A percentile compares a stretch with the other conserved stretches of the same genome.
Evolutionary conservation across 2,113 vertebrate genomes (phyloP).

Genomic region (Gorsachius goisagi): DNA sequence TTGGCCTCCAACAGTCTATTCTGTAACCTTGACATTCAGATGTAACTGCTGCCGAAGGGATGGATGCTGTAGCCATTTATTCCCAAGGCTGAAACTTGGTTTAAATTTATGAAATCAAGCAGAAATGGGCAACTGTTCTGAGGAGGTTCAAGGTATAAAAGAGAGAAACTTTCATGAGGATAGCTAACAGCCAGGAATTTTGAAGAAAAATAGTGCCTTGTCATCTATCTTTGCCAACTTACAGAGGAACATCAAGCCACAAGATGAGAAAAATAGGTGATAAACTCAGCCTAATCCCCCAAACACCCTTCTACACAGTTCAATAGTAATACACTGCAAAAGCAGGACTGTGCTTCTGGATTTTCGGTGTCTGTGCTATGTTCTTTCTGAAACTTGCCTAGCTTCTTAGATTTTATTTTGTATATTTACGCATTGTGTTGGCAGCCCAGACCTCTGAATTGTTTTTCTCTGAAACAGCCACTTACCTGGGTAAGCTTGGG

Average conservation of each 20-base stretch:
- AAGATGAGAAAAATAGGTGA: not conserved
- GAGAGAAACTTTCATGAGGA: not conserved
- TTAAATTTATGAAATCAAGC: not conserved
- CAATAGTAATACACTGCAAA: not conserved
- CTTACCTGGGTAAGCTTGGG: slow-evolving; percentile 80
- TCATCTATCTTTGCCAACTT: not conserved
- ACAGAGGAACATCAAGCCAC: not conserved
- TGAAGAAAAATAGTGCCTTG: not conserved
- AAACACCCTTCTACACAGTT: not conserved
- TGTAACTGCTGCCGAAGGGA: not conserved
- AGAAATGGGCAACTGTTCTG: not conserved
- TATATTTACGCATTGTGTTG: not conserved
- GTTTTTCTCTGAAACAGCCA: not conserved
- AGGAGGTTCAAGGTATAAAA: not conserved
- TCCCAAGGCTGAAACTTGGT: not conserved
- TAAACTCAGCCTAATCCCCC: not conserved
- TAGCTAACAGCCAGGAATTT: not conserved
- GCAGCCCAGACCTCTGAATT: not conserved
- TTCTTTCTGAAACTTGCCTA: not conserved
- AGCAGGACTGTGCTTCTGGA: not conserved
- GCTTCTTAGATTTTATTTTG: not conserved
- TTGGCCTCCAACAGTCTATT: not conserved
- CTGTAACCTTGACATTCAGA: not conserved
- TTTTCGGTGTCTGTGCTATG: not conserved
- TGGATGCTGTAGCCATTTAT: not conserved